Conservation (phyloP, 2,113 vertebrate genomes). For the Rostratula benghalensis region DNA sequence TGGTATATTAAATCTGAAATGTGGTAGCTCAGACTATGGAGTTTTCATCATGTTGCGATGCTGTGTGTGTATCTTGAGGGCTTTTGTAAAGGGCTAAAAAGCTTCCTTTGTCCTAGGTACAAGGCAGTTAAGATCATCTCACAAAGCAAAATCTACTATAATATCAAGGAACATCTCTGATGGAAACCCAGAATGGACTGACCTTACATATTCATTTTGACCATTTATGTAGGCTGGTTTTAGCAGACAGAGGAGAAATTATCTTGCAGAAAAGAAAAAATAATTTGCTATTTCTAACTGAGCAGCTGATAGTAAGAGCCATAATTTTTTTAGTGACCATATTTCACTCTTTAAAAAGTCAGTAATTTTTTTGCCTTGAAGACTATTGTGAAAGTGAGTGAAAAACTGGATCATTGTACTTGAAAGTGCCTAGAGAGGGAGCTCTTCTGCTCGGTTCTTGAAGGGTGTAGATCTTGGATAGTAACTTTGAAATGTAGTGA, state of each 20-base stretch:
- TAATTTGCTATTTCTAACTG: neutral
- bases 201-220: neutral
- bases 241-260: neutral
- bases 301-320: neutral
- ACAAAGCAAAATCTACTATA: neutral
- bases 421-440: neutral
- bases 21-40: neutral
- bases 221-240: neutral
- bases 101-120: neutral
- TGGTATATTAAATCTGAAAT: neutral
- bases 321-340: neutral
- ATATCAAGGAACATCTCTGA: neutral
- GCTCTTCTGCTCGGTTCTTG: neutral
- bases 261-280: neutral
- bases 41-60: neutral
- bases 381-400: neutral
- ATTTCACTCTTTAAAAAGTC: neutral
- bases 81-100: neutral
- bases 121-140: neutral
- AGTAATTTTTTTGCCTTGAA: neutral
- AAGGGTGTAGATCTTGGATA: neutral
- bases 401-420: neutral
- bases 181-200: neutral
- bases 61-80: neutral
- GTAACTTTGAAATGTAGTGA: neutral